Percentiles rank a stretch among this genome's conserved stretches.
These are phyloP conservation scores for Pyrgilauda ruficollis DNA, from an alignment of 2,113 vertebrate species.

Conservation along the genomic window DNA sequence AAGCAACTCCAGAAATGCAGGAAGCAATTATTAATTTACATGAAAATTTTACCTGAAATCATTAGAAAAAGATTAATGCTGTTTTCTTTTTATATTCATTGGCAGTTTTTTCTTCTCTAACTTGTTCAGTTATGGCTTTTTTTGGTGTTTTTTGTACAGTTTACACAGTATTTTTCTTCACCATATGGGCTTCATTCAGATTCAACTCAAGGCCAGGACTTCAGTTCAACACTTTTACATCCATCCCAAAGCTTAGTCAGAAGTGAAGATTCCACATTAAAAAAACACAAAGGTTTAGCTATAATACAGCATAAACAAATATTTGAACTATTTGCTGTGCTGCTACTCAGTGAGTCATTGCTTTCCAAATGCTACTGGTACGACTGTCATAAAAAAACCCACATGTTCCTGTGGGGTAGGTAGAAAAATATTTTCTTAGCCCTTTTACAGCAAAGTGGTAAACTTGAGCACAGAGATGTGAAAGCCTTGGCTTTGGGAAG, in stretches of 20 bases:
- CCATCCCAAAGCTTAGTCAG: neutral
- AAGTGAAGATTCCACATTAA: neutral
- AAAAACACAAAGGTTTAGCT: slow-evolving; percentile 7
- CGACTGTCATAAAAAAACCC: slow-evolving; percentile 9
- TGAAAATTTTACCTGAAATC: neutral
- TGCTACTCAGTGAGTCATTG: slow-evolving; percentile 4
- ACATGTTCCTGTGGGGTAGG: neutral
- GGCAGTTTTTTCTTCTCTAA: neutral
- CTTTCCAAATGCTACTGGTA: slow-evolving; percentile 20
- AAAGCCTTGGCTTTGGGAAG: neutral
- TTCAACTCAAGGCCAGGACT: neutral
- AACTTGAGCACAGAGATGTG: neutral
- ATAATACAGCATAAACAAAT: slow-evolving; percentile 1
- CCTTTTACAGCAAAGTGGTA: neutral
- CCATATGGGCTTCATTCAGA: neutral
- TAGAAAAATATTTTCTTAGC: slow-evolving; percentile 13
- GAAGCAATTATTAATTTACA: neutral
- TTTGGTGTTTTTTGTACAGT: neutral
- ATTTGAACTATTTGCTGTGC: neutral
- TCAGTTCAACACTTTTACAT: neutral
- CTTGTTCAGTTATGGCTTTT: neutral
- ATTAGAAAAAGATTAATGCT: neutral
- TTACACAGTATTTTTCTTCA: neutral
- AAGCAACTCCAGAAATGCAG: neutral
- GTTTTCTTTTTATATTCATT: neutral